Evolutionary conservation across 2,113 vertebrate species (phyloP).

Genomic region (cat (Felis catus)): F.catus_Fca126_mat1.0 CM031417.1:4920001-4920500

Average conservation of each 20-base stretch:
- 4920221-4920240: background rate
- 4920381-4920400: background rate
- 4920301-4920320: background rate
- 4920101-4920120: background rate
- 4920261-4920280: background rate
- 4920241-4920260: background rate
- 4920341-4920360: background rate
- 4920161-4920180: background rate
- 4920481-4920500: background rate
- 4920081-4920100: background rate
- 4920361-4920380: rapidly evolving
- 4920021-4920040: background rate
- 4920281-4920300: background rate
- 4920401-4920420: background rate
- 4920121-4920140: background rate
- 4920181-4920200: background rate
- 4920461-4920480: background rate
- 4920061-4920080: background rate
- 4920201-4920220: background rate
- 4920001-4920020: background rate
- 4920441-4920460: background rate
- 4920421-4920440: background rate
- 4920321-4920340: background rate
- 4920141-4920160: background rate
- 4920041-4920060: background rate